These are phyloP conservation scores for Sebastes alutus DNA, from an alignment of 2,797 vertebrate genomes.

Conservation along the genomic window DNA sequence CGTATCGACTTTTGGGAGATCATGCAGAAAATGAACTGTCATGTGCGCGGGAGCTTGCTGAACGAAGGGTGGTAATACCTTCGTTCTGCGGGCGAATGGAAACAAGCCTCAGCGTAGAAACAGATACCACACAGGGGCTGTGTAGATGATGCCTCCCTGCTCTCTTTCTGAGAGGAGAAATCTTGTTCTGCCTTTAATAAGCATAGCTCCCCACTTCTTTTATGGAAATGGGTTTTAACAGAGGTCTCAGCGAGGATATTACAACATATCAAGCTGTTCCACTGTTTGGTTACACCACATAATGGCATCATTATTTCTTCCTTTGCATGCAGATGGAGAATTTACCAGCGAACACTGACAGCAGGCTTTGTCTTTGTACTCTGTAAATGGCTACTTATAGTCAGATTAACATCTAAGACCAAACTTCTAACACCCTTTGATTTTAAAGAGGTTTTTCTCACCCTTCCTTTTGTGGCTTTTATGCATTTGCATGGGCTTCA, in stretches of 20 bases:
- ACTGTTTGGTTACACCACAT: constrained; percentile 66
- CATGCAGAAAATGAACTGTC: constrained; percentile 88
- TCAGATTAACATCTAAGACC: constrained; percentile 69
- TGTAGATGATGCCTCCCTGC: constrained; percentile 26
- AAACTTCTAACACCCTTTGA: constrained; percentile 55
- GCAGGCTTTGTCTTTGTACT: constrained; percentile 66
- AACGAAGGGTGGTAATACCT: constrained; percentile 75
- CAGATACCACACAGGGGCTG: constrained; percentile 36
- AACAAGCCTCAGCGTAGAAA: constrained; percentile 55
- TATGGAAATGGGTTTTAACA: constrained; percentile 74
- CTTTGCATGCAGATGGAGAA: constrained; percentile 59
- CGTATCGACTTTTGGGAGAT: constrained; percentile 83
- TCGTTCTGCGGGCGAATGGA: constrained; percentile 58
- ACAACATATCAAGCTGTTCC: constrained; percentile 69
- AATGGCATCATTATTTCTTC: constrained; percentile 75
- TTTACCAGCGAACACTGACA: constrained; percentile 43
- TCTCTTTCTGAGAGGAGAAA: constrained; percentile 46
- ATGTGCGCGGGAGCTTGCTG: constrained; percentile 70
- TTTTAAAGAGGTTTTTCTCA: constrained; percentile 47
- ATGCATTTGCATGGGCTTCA: constrained; percentile 40
- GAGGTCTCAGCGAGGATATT: constrained; percentile 69
- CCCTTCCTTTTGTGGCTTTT: constrained; percentile 29
- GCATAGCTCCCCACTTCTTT: constrained; percentile 45
- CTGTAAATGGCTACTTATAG: constrained; percentile 69
- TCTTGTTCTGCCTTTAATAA: constrained; percentile 68